phyloP scores from a whole-genome alignment of 2,888 invertebrate genomes.

The Melinaea marsaeus region DNA sequence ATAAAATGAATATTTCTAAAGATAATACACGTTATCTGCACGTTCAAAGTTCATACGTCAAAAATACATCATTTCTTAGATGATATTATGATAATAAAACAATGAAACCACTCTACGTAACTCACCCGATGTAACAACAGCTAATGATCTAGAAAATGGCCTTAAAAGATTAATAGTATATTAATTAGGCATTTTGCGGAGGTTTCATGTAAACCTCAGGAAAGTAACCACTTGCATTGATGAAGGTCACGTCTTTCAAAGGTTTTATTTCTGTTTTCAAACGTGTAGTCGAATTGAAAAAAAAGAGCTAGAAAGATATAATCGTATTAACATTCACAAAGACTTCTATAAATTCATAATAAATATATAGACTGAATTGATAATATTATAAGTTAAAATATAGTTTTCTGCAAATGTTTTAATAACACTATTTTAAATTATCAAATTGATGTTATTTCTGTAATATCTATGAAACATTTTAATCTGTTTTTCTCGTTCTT shows the following conservation, averaged over 20 bases:
- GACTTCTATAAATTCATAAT: background rate
- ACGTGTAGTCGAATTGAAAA: background rate
- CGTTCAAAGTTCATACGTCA: too few species aligned
- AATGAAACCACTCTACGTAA: background rate
- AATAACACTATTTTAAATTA: too few species aligned
- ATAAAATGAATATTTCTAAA: too few species aligned
- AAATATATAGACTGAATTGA: too few species aligned
- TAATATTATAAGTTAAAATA: too few species aligned
- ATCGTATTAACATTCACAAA: background rate
- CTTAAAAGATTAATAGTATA: background rate
- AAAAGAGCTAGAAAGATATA: background rate
- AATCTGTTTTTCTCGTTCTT: too few species aligned
- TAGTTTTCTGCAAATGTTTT: too few species aligned
- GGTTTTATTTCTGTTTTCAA: background rate
- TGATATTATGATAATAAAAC: background rate
- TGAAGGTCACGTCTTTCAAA: slow-evolving; percentile 20
- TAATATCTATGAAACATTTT: too few species aligned
- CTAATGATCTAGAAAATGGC: background rate
- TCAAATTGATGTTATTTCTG: too few species aligned
- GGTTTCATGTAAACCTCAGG: background rate
- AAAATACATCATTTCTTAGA: too few species aligned
- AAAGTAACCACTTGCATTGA: slow-evolving; percentile 21
- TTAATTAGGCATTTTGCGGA: background rate
- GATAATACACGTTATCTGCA: too few species aligned
- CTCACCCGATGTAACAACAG: background rate